Conservation (phyloP, 30 jellyfish, hydroid and myxozoan species). For the Haliclystus octoradiatus region DNA sequence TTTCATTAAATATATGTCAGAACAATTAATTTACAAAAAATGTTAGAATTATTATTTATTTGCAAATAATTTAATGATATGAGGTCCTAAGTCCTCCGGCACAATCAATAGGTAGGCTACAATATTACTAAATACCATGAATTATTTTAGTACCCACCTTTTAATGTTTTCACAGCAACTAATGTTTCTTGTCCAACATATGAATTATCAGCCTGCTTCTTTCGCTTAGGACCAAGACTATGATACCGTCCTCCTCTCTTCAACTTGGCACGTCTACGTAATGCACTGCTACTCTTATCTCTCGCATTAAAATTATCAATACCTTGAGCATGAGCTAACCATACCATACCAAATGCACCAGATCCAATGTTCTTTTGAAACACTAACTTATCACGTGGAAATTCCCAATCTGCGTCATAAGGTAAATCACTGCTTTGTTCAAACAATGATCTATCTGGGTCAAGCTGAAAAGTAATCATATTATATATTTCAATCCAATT, state of each 20-base stretch:
- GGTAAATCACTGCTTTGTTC: slow-evolving; percentile 91
- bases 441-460: slow-evolving; percentile 80
- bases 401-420: slow-evolving; percentile 92
- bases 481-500: too few relatives aligned
- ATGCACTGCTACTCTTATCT: slow-evolving; percentile 43
- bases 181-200: slow-evolving; percentile 37
- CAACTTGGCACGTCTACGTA: slow-evolving; percentile 25
- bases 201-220: slow-evolving; percentile 5
- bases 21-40: too few relatives aligned
- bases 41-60: too few relatives aligned
- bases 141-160: too few relatives aligned
- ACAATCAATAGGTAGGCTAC: too few relatives aligned
- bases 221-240: slow-evolving; percentile 4
- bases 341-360: slow-evolving; percentile 96
- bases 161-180: slow-evolving; percentile 94
- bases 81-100: too few relatives aligned
- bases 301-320: slow-evolving; percentile 71
- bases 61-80: too few relatives aligned
- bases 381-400: slow-evolving; percentile 79
- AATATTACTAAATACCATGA: too few relatives aligned
- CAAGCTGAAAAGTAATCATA: slow-evolving; percentile 53
- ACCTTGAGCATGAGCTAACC: slow-evolving; percentile 94
- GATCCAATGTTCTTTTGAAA: slow-evolving; percentile 63
- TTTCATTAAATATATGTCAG: too few relatives aligned
- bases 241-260: slow-evolving; percentile 30